A percentile compares a stretch with the other conserved stretches of the same genome.
phyloP scores from a whole-genome alignment of 2,888 invertebrate species.

The Hoplodrina ambigua region DNA sequence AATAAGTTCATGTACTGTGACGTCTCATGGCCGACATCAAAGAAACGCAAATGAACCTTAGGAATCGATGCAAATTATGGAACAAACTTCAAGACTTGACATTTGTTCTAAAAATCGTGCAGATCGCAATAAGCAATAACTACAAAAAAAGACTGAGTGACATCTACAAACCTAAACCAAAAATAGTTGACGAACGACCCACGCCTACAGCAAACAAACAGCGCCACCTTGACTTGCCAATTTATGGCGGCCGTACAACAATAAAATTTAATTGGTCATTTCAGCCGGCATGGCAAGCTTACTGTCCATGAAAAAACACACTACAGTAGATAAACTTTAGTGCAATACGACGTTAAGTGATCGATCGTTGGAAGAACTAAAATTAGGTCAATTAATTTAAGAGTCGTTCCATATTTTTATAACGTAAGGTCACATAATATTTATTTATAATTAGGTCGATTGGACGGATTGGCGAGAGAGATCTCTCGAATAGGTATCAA shows the following conservation, averaged over 20 bases:
- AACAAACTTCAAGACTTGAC: neutral
- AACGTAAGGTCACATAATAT: neutral
- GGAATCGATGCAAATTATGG: neutral
- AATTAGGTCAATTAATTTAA: conserved; percentile 29
- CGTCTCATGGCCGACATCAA: neutral
- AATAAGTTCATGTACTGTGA: neutral
- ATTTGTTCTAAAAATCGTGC: neutral
- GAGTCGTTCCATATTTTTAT: conserved; percentile 18
- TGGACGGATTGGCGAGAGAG: conserved; percentile 12
- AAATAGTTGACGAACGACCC: conserved; percentile 43
- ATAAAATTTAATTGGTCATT: conserved; percentile 65
- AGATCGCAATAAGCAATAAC: neutral
- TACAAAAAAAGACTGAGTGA: conserved; percentile 12
- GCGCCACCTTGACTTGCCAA: conserved; percentile 63
- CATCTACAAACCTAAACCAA: conserved; percentile 29
- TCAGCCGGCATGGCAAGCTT: conserved; percentile 44
- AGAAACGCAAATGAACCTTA: neutral
- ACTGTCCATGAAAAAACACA: conserved; percentile 53
- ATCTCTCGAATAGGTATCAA: conserved; percentile 7
- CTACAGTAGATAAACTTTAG: conserved; percentile 28
- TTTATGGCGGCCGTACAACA: conserved; percentile 58
- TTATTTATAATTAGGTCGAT: conserved; percentile 33
- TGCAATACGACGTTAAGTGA: conserved; percentile 33
- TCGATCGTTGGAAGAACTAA: conserved; percentile 24
- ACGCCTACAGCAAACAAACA: conserved; percentile 52